Evolutionary conservation across 2,797 vertebrate genomes (phyloP).

Genomic region (Tapirus indicus): DNA sequence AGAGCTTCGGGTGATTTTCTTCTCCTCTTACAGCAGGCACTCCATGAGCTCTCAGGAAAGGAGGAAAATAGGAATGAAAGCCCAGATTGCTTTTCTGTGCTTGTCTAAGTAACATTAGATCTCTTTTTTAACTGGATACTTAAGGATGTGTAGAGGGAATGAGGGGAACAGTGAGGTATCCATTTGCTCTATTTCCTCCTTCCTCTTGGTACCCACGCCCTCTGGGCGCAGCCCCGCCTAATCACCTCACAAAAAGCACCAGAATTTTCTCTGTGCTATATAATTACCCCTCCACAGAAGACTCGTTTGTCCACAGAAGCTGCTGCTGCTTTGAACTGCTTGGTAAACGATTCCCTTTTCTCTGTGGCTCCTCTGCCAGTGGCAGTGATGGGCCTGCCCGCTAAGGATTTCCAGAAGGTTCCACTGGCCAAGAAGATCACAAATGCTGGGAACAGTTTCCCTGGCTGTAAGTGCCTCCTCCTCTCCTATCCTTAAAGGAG

Average conservation of each 20-base stretch:
- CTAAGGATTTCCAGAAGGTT: neutral
- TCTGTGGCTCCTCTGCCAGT: neutral
- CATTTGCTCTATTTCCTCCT: slow-evolving; percentile 40
- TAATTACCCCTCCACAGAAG: slow-evolving; percentile 9
- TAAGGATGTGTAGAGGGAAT: neutral
- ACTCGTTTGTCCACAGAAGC: neutral
- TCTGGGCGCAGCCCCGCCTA: neutral
- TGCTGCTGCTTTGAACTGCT: neutral
- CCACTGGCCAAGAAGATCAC: neutral
- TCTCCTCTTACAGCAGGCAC: neutral
- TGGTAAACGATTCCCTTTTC: neutral
- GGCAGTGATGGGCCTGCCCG: neutral
- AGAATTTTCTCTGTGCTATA: neutral
- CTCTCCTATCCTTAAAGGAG: neutral
- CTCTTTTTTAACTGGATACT: neutral
- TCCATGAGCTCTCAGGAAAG: neutral
- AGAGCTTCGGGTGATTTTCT: neutral
- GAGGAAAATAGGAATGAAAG: neutral
- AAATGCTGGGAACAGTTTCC: neutral
- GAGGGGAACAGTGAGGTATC: slow-evolving; percentile 16
- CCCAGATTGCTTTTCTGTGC: neutral
- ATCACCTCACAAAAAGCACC: neutral
- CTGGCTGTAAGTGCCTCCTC: neutral
- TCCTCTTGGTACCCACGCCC: neutral
- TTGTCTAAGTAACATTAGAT: neutral